phyloP scores from a whole-genome alignment of 2,797 vertebrate genomes.

The Borostomias antarcticus region DNA sequence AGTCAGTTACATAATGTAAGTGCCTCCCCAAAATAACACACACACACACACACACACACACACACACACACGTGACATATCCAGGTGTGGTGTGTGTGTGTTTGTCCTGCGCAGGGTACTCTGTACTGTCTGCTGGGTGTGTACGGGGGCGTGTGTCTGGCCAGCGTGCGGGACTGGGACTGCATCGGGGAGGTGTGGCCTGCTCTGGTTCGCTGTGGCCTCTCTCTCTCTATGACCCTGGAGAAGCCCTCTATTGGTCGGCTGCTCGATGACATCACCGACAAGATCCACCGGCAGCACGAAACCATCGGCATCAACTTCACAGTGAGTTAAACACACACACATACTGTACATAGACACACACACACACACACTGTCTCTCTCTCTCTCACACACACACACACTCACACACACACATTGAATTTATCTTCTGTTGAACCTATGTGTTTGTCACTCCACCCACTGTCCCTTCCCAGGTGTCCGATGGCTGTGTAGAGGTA shows the following conservation, averaged over 20 bases:
- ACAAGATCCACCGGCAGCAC: conserved; percentile 93
- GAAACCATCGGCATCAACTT: conserved; percentile 94
- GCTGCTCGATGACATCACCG: conserved; percentile 91
- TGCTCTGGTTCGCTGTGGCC: conserved; percentile 90
- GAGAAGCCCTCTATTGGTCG: conserved; percentile 92
- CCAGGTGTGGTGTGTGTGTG: neutral
- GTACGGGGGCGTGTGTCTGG: conserved; percentile 83
- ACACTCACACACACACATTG: neutral
- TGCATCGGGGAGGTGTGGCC: conserved; percentile 93
- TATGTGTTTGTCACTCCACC: neutral
- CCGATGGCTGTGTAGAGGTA: conserved; percentile 79
- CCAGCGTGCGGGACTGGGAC: conserved; percentile 92
- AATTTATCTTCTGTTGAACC: neutral
- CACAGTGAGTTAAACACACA: conserved; percentile 76
- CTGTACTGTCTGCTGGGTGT: conserved; percentile 94
- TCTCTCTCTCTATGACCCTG: conserved; percentile 88
- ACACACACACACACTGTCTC: neutral
- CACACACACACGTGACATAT: neutral
- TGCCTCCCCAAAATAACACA: too few species aligned
- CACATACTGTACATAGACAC: neutral
- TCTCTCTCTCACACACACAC: neutral
- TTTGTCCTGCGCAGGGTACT: conserved; percentile 79
- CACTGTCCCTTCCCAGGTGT: conserved; percentile 74
- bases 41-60: neutral
- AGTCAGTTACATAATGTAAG: too few species aligned